Evolutionary conservation across 2,888 invertebrate genomes (phyloP), one percentile per base, ranked within the genome.

Genomic region (Caradrina clavipalpis): DNA sequence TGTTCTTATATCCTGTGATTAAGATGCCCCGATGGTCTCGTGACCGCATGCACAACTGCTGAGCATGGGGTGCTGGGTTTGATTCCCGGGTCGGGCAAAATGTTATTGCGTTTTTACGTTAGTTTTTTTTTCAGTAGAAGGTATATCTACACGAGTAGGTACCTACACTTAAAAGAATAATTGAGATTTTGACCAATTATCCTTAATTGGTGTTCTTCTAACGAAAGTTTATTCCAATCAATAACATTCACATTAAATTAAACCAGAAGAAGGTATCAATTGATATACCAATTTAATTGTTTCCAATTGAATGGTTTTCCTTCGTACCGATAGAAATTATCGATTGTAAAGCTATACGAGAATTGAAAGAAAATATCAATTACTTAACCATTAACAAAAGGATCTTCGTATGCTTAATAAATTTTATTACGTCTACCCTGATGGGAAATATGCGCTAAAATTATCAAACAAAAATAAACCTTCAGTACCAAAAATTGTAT

Each of bases 301-400:
- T 67, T 35, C 11, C 66, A 67, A 67, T 53, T 8, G 22, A 53
- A 66, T 45, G n/a, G 31, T 1, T 31, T 31, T 11, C 13, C 19
- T 17, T 6, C 8, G n/a, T 26, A 11, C 39, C 7, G 10, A 1
- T 6, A 8, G 2, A 21, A 56, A 49, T 49, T 21, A 39, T 42
- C 31, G 11, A 21, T 50, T 70, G 21, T 35, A n/a, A 49, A 60
- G 5, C 5, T 2, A 49, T 2, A 56, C 2, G 10, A 15, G n/a
- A n/a, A 65, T 49, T 13, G 7, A 22, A 26, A 21, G 2, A 17
- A 69, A 39, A 39, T 45, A 49, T 0, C 5, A 49, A 56, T 26
- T 45, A 45, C 45, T 45, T 26, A 17, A 49, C 13, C 19, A 6
- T 13, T 35, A 22, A 45, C 45, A 7, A 21, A 26, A 21, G 2